These are phyloP conservation scores for Heterodera filipjevi DNA, from an alignment of 2,888 invertebrate genomes.

Conservation along the genomic window DNA sequence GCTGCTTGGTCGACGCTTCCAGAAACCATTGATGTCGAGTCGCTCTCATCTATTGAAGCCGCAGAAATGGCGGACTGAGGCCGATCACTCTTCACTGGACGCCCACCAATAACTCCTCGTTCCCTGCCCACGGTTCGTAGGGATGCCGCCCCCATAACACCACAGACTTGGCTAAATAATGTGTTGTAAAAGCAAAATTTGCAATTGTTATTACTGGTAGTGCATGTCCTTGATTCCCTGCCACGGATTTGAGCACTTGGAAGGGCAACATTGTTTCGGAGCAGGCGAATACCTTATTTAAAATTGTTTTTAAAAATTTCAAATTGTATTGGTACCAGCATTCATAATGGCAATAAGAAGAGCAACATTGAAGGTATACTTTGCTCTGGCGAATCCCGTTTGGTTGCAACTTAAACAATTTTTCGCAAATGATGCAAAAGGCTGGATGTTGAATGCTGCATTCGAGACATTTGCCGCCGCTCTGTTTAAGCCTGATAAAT, in stretches of 20 bases:
- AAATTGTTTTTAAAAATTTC: background rate
- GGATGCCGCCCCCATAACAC: background rate
- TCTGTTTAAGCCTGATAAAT: background rate
- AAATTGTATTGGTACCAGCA: background rate
- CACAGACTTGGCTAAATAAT: background rate
- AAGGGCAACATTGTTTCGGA: background rate
- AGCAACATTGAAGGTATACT: background rate
- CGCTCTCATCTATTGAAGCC: background rate
- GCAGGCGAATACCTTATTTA: background rate
- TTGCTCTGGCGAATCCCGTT: background rate
- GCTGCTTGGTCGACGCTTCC: background rate
- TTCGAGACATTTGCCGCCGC: background rate
- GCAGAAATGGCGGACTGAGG: background rate
- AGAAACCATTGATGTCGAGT: background rate
- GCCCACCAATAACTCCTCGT: background rate
- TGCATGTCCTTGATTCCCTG: background rate
- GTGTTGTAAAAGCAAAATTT: background rate
- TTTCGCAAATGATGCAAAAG: background rate
- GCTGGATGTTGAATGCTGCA: background rate
- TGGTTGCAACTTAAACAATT: background rate
- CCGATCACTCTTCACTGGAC: background rate
- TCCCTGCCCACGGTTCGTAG: background rate
- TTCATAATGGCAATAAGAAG: background rate
- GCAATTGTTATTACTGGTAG: background rate
- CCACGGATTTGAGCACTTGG: background rate